Evolutionary conservation across 2,113 vertebrate genomes (phyloP).

Genomic region (Dicentrarchus labrax): DNA sequence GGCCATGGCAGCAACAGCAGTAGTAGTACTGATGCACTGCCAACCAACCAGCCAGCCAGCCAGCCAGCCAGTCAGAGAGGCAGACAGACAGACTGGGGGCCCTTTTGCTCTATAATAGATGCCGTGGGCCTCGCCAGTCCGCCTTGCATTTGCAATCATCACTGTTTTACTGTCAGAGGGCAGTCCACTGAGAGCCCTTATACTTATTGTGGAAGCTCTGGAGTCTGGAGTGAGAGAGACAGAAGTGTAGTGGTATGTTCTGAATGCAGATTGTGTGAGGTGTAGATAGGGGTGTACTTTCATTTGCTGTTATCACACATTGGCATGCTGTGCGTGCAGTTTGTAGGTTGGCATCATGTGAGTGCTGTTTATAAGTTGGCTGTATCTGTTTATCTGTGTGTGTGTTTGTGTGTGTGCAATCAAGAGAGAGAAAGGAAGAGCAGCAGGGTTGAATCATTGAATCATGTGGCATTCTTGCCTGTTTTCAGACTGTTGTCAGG

Average conservation of each 20-base stretch:
- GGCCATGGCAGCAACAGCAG: slow-evolving; percentile 78
- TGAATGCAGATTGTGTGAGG: slow-evolving; percentile 68
- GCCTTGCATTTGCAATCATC: slow-evolving; percentile 89
- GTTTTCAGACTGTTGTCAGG: slow-evolving; percentile 84
- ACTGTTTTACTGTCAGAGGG: slow-evolving; percentile 88
- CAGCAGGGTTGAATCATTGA: slow-evolving; percentile 77
- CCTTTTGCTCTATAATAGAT: slow-evolving; percentile 86
- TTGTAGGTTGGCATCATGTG: slow-evolving; percentile 70
- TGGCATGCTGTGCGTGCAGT: slow-evolving; percentile 70
- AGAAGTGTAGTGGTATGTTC: slow-evolving; percentile 70
- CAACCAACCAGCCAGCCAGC: slow-evolving; percentile 78
- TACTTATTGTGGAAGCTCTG: slow-evolving; percentile 58
- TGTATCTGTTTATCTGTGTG: slow-evolving; percentile 14
- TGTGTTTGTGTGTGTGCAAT: slow-evolving; percentile 12
- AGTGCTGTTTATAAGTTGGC: slow-evolving; percentile 75
- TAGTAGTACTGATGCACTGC: slow-evolving; percentile 82
- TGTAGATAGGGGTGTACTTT: slow-evolving; percentile 73
- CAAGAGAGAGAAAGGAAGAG: slow-evolving; percentile 34
- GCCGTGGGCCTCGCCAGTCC: slow-evolving; percentile 83
- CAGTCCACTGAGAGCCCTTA: slow-evolving; percentile 64
- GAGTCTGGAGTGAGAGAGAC: slow-evolving; percentile 55
- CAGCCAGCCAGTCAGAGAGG: slow-evolving; percentile 67
- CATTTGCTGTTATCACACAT: slow-evolving; percentile 72
- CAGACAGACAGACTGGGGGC: slow-evolving; percentile 80
- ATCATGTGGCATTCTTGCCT: slow-evolving; percentile 84